These are phyloP conservation scores for Etheostoma perlongum DNA, from an alignment of 2,797 vertebrate species.

Conservation along the genomic window DNA sequence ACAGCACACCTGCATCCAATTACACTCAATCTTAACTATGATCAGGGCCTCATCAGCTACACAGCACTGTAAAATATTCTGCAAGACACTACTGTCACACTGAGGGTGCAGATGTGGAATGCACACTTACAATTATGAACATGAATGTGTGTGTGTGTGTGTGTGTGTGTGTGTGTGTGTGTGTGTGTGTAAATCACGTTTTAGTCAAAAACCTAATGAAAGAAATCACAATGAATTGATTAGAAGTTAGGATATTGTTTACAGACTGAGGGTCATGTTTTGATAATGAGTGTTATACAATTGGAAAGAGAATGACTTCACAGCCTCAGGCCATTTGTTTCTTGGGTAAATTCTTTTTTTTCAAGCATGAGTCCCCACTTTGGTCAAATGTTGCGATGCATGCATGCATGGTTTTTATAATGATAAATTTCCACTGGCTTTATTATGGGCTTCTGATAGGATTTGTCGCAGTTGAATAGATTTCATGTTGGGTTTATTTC, in stretches of 20 bases:
- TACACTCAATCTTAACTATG: conserved; percentile 64
- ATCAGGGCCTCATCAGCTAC: conserved; percentile 58
- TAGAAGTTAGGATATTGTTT: background rate
- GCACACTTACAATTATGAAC: conserved; percentile 17
- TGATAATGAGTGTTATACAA: background rate
- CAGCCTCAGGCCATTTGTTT: conserved; percentile 3
- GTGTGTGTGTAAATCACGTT: background rate
- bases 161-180: background rate
- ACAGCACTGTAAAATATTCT: conserved; percentile 58
- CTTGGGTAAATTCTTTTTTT: conserved; percentile 21
- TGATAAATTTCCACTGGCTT: conserved; percentile 4
- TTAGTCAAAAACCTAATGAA: conserved; percentile 4
- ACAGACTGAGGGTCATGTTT: conserved; percentile 1
- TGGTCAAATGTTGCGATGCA: conserved; percentile 24
- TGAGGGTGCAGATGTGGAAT: conserved; percentile 23
- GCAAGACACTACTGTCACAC: conserved; percentile 44
- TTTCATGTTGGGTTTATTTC: conserved; percentile 29
- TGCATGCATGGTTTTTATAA: conserved; percentile 17
- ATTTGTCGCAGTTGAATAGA: conserved; percentile 34
- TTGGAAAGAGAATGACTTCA: conserved; percentile 1
- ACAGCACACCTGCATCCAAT: conserved; percentile 80
- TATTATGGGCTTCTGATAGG: conserved; percentile 19
- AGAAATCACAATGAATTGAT: conserved; percentile 11
- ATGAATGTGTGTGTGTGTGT: conserved; percentile 6
- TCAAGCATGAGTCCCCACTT: conserved; percentile 26